Evolutionary conservation across 92 coral and sea anemone species (phyloP).

Genomic region (Blastomussa wellsi): DNA sequence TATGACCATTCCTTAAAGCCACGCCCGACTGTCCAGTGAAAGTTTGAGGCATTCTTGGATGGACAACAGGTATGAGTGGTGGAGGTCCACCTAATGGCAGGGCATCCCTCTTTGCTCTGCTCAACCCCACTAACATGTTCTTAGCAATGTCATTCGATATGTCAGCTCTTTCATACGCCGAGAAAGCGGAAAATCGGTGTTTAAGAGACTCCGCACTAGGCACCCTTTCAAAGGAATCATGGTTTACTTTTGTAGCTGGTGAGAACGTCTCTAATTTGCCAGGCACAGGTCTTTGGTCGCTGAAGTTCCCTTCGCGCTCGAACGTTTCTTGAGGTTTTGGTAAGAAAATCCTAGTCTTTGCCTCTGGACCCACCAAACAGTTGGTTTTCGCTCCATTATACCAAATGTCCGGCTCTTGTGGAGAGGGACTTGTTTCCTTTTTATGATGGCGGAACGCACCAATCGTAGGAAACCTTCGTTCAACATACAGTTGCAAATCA

Average conservation of each 20-base stretch:
- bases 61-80: slow-evolving; percentile 39
- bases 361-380: slow-evolving; percentile 16
- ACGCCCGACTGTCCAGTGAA: background rate
- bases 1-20: slow-evolving; percentile 15
- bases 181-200: slow-evolving; percentile 32
- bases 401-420: slow-evolving; percentile 21
- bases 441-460: slow-evolving; percentile 35
- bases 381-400: background rate
- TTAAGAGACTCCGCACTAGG: background rate
- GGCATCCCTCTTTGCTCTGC: slow-evolving; percentile 10
- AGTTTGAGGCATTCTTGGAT: background rate
- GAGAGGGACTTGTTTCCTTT: slow-evolving; percentile 21
- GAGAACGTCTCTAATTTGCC: background rate
- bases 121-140: background rate
- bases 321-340: slow-evolving; percentile 25
- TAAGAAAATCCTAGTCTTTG: slow-evolving; percentile 42
- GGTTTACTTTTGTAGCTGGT: background rate
- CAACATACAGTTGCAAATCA: background rate
- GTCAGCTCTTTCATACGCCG: slow-evolving; percentile 15
- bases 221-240: background rate
- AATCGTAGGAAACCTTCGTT: slow-evolving; percentile 12
- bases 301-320: slow-evolving; percentile 4
- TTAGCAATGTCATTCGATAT: slow-evolving; percentile 16
- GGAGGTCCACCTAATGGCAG: slow-evolving; percentile 39
- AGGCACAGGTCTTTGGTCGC: slow-evolving; percentile 7